phyloP scores from a whole-genome alignment of 92 coral and sea anemone species.

The Phymanthus crucifer region DNA sequence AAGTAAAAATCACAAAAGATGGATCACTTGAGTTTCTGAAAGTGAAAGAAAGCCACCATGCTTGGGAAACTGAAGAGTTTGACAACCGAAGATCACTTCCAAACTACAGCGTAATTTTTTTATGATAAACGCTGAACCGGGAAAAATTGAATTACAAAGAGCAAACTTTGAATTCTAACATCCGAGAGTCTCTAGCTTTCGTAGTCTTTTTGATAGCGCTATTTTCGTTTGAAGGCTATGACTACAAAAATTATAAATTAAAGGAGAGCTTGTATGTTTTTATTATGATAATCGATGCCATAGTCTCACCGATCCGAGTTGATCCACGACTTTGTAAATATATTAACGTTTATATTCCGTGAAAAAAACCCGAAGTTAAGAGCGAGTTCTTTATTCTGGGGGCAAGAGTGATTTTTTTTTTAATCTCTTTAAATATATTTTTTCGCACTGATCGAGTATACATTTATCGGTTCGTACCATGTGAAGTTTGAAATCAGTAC shows the following conservation, averaged over 20 bases:
- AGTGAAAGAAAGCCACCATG: constrained; percentile 19
- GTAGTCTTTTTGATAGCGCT: neutral
- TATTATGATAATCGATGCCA: neutral
- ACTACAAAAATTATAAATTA: neutral
- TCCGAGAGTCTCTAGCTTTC: neutral
- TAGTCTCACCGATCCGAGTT: too few species aligned
- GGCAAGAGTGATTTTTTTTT: too few species aligned
- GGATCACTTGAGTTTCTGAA: constrained; percentile 7
- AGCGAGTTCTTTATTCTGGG: too few species aligned
- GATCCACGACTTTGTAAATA: too few species aligned
- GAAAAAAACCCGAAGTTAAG: too few species aligned
- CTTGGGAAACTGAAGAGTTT: neutral
- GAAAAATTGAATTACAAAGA: neutral
- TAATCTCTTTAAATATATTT: too few species aligned
- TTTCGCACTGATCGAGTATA: too few species aligned
- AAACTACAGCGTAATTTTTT: neutral
- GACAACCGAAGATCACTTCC: neutral
- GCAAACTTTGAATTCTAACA: constrained; percentile 19
- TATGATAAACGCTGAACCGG: neutral
- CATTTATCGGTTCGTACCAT: too few species aligned
- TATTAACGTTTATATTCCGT: too few species aligned
- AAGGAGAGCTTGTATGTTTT: neutral
- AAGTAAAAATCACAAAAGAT: neutral
- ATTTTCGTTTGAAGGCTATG: neutral
- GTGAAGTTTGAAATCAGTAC: too few species aligned